These are phyloP conservation scores for Bubo blakistoni DNA, from an alignment of 2,113 vertebrate genomes.

Conservation along the genomic window DNA sequence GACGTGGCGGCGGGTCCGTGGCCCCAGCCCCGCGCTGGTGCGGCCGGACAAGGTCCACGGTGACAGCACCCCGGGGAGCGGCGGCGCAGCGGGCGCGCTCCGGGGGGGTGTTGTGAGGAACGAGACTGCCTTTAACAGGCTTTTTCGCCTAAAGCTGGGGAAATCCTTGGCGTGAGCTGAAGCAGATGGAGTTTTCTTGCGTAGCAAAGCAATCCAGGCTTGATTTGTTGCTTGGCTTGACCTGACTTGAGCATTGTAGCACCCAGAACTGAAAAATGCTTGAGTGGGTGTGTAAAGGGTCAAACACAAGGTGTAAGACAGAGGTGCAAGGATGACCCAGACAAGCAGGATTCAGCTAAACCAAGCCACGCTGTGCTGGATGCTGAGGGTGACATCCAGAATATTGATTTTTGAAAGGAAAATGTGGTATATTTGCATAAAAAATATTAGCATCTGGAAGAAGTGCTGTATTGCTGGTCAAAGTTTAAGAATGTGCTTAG, in stretches of 20 bases:
- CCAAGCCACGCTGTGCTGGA: fast-evolving
- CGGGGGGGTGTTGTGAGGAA: fast-evolving
- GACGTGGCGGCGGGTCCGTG: background rate
- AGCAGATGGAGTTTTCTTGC: background rate
- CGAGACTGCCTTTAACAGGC: fast-evolving
- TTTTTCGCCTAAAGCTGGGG: no score
- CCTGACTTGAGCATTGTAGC: fast-evolving
- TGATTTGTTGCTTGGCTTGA: fast-evolving
- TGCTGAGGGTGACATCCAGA: background rate
- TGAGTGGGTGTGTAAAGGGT: fast-evolving
- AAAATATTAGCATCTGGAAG: background rate
- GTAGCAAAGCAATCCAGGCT: fast-evolving
- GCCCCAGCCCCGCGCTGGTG: no score
- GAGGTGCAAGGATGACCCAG: background rate
- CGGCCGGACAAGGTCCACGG: background rate
- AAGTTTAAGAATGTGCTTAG: background rate
- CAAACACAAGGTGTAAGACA: fast-evolving
- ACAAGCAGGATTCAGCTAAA: no score
- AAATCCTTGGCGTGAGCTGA: fast-evolving
- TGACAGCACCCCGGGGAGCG: background rate
- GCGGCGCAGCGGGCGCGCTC: no score
- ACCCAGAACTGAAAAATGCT: fast-evolving
- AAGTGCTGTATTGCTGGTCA: background rate
- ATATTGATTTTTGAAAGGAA: background rate
- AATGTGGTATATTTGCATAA: fast-evolving